Percentiles rank a stretch among this genome's conserved stretches.
These are phyloP conservation scores for Danaus plexippus DNA, from an alignment of 1,140 invertebrate species.

Conservation along the genomic window DNA sequence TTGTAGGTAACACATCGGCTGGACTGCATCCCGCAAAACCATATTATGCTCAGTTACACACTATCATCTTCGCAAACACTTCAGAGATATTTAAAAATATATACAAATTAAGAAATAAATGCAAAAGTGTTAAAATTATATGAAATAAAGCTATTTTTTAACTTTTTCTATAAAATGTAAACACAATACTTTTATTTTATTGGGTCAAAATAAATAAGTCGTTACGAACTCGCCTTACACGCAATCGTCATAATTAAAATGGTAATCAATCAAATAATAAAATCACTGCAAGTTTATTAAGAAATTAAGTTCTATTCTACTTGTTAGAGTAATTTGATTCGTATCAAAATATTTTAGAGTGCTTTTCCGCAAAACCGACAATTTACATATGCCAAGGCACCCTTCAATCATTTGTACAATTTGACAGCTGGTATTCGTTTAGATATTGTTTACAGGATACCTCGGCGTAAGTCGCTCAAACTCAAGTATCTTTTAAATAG, in stretches of 20 bases:
- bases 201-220: conserved; percentile 17
- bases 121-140: no score
- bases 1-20: conserved; percentile 33
- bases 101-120: no score
- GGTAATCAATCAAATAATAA: conserved; percentile 49
- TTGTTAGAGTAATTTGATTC: conserved; percentile 17
- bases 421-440: conserved; percentile 56
- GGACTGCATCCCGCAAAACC: conserved; percentile 14
- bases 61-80: conserved; percentile 18
- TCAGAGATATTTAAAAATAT: neutral
- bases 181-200: conserved; percentile 5
- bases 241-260: conserved; percentile 54
- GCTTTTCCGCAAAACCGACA: conserved; percentile 26
- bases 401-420: conserved; percentile 42
- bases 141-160: no score
- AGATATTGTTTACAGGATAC: conserved; percentile 56
- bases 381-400: conserved; percentile 27
- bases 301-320: neutral
- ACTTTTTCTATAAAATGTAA: no score
- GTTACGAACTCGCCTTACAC: conserved; percentile 28
- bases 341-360: conserved; percentile 16
- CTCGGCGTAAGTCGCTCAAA: conserved; percentile 27
- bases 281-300: conserved; percentile 24
- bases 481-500: conserved; percentile 19
- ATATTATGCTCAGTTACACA: conserved; percentile 23